These are phyloP conservation scores for Artibeus lituratus DNA, from an alignment of 2,797 vertebrate genomes.

Conservation along the genomic window DNA sequence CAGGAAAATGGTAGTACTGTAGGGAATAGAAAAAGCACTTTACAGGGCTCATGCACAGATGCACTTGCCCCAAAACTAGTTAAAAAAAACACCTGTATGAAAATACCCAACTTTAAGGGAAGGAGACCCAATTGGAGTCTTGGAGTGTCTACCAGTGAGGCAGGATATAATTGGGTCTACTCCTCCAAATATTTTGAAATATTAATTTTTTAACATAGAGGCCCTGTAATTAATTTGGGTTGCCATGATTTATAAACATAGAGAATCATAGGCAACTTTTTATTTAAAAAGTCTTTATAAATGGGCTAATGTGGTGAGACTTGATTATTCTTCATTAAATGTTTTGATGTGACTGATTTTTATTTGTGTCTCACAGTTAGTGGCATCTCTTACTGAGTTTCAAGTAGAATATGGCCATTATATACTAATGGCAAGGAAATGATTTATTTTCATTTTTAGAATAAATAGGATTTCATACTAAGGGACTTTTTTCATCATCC, in stretches of 20 bases:
- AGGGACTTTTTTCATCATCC: conserved; percentile 34
- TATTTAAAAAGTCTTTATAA: conserved; percentile 32
- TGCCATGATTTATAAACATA: neutral
- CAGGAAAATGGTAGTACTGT: neutral
- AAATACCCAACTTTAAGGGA: neutral
- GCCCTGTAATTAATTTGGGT: neutral
- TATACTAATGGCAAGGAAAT: neutral
- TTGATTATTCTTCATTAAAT: neutral
- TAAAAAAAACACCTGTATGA: neutral
- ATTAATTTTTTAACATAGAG: conserved; percentile 29
- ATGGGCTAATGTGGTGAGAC: neutral
- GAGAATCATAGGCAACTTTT: neutral
- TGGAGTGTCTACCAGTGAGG: neutral
- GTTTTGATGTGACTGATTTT: neutral
- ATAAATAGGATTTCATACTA: conserved; percentile 17
- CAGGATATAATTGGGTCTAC: neutral
- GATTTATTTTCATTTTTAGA: conserved; percentile 36
- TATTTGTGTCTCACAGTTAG: neutral
- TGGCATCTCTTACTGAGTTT: neutral
- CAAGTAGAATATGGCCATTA: conserved; percentile 35
- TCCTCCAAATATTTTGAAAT: neutral
- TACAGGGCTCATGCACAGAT: neutral
- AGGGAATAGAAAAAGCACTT: neutral
- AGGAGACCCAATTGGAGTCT: neutral
- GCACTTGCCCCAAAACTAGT: neutral